Conservation (phyloP, 2,797 vertebrate genomes). For the Rousettus madagascariensis region DNA sequence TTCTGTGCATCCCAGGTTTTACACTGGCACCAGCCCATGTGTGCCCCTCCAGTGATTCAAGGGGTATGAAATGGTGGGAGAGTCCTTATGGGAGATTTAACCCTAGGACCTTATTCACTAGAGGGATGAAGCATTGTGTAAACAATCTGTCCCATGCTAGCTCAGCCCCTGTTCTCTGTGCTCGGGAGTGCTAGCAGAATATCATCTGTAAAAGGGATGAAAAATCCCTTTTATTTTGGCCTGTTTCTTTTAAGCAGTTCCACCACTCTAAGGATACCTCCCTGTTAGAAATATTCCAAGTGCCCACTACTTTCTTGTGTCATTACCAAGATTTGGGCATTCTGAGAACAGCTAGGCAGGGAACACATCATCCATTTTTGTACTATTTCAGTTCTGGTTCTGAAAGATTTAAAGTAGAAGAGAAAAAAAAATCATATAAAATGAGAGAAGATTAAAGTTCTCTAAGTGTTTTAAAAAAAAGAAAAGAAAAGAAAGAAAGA, state of each 20-base stretch:
- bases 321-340: neutral
- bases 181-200: neutral
- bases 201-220: neutral
- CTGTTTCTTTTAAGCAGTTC: slow-evolving; percentile 36
- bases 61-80: neutral
- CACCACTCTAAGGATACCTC: neutral
- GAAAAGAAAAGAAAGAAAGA: too few relatives aligned
- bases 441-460: neutral
- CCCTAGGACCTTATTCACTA: slow-evolving; percentile 77
- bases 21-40: neutral
- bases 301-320: neutral
- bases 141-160: slow-evolving; percentile 83
- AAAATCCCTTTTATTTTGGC: slow-evolving; percentile 57
- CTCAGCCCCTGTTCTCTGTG: slow-evolving; percentile 84
- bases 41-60: neutral
- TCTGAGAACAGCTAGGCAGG: neutral
- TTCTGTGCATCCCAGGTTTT: neutral
- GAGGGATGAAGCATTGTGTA: slow-evolving; percentile 79
- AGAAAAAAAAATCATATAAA: neutral
- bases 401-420: neutral
- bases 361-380: neutral
- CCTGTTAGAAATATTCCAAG: neutral
- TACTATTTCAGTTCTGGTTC: neutral
- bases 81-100: slow-evolving; percentile 56
- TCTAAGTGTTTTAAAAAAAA: neutral